phyloP scores from a whole-genome alignment of 2,113 vertebrate genomes.

The Mugil cephalus region DNA sequence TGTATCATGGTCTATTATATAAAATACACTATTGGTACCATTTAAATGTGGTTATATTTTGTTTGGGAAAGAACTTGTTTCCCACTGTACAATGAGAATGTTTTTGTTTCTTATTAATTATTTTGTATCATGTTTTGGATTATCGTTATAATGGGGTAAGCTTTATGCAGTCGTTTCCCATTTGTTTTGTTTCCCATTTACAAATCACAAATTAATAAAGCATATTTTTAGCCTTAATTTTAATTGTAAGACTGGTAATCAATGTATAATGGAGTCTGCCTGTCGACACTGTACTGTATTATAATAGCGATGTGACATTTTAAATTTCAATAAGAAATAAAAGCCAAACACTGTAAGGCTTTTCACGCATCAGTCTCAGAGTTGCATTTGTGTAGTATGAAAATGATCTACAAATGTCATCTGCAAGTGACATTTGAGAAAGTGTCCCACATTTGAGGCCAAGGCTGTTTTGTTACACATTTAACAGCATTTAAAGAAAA shows the following conservation, averaged over 20 bases:
- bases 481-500: no score
- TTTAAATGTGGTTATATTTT: no score
- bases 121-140: conserved; percentile 11
- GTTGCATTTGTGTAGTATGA: background rate
- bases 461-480: no score
- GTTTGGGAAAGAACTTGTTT: background rate
- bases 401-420: background rate
- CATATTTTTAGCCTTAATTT: background rate
- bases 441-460: background rate
- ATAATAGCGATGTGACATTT: no score
- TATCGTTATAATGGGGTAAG: background rate
- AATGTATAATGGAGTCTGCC: conserved; percentile 4
- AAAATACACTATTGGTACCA: background rate
- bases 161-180: background rate
- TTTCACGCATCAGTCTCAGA: background rate
- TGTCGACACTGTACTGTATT: background rate
- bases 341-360: no score
- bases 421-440: conserved; percentile 14
- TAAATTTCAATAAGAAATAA: no score
- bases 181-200: conserved; percentile 9
- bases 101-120: conserved; percentile 2
- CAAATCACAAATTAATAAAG: conserved; percentile 3
- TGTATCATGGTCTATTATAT: background rate
- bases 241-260: background rate
- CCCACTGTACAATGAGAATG: conserved; percentile 12